Base-by-base conservation (phyloP, 2,888 invertebrate species). In the Lasioglossum zephyrum region DNA sequence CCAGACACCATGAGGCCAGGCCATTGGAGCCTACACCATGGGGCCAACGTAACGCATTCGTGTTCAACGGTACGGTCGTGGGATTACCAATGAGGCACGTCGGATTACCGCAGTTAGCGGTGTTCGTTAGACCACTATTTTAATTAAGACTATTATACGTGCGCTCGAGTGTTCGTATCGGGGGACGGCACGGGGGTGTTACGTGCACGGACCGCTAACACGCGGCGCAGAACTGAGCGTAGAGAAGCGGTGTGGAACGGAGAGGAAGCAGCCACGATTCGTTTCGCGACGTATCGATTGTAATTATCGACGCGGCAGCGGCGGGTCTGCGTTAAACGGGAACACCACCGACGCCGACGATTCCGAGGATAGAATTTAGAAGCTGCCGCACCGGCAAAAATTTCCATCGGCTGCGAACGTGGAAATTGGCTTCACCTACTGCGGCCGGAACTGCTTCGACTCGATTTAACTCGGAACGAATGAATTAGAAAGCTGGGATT, bases 1-100 rank as follows among this genome's bases (percentile, higher is more conserved):
- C 44, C 36, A 66, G 66, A 66, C 31, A 8, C 66, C 66, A 36
- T 18, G 31, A 18, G 31, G 6, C 31, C 16, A 36, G 8, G 8
- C 66, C 36, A 36, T 1, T 49, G 47, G 44, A 53, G 53, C 44
- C 74, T 31, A 72, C 44, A 44, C 39, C 41, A 31, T 60, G 26
- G 60, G 26, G 36, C 69, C 72, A 66, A 69, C 79, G 57, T 86
- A 80, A 82, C 83, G 79, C 80, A 84, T 82, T 73, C 90, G 88
- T 86, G 89, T 89, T 86, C 88, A 39, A 44, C 60, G 87, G 83
- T 78, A 81, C 87, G 86, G 88, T 86, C 84, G 79, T 85, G 84
- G 92, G 93, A 94, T 94, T 94, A 93, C 90, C 93, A 92, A 93
- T 92, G 93, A 93, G 92, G 93, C 93, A 91, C 89, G 88, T 90